These are phyloP conservation scores for Nipponia nippon DNA, from an alignment of 2,113 vertebrate species.

Conservation along the genomic window DNA sequence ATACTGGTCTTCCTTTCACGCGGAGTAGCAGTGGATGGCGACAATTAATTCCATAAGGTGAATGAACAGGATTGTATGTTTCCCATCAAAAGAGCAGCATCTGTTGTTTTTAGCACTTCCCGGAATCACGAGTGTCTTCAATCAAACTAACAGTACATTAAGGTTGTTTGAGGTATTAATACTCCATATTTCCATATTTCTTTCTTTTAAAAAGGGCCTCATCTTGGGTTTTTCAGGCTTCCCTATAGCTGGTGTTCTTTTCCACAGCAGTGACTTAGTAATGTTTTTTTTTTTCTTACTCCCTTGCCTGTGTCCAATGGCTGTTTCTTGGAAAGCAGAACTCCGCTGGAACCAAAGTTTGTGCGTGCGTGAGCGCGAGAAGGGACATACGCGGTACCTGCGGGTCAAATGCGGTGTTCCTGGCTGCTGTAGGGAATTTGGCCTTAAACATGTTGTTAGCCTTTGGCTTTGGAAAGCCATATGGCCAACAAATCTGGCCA, in stretches of 20 bases:
- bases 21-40: neutral
- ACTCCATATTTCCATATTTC: neutral
- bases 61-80: neutral
- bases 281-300: neutral
- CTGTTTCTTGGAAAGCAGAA: neutral
- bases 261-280: neutral
- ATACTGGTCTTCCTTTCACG: neutral
- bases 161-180: constrained; percentile 44
- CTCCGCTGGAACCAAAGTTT: neutral
- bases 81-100: constrained; percentile 51
- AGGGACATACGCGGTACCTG: neutral
- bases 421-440: constrained; percentile 15
- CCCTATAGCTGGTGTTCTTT: neutral
- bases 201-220: neutral
- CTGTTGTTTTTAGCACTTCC: constrained; percentile 60
- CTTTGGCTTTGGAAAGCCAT: constrained; percentile 64
- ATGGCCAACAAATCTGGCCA: constrained; percentile 63
- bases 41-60: constrained; percentile 38
- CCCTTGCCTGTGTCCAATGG: fast-evolving
- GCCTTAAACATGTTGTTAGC: constrained; percentile 41
- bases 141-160: constrained; percentile 37
- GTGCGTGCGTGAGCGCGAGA: too few species aligned
- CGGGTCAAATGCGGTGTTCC: neutral
- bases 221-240: neutral
- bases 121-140: neutral